Conservation (phyloP, 2,113 vertebrate species). For the Tringa solitaria region DNA sequence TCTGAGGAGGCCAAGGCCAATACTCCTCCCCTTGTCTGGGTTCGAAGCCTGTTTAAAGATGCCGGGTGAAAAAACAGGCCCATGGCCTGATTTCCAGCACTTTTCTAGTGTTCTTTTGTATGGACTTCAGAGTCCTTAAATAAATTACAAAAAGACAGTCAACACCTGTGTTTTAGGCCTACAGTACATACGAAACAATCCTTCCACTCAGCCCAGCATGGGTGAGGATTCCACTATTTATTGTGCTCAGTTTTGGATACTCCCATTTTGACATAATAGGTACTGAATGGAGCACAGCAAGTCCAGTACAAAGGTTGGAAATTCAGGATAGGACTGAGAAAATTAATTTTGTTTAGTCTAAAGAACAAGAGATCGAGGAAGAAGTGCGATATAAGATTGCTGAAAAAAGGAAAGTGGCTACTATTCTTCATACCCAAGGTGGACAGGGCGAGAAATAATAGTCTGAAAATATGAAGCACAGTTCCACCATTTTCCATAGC, state of each 20-base stretch:
- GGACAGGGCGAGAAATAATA: neutral
- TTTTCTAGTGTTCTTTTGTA: neutral
- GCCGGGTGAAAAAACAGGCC: neutral
- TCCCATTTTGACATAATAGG: neutral
- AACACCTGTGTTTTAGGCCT: neutral
- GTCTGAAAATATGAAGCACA: neutral
- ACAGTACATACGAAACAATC: neutral
- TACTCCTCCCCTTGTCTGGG: neutral
- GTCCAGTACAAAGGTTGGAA: neutral
- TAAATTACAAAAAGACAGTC: neutral
- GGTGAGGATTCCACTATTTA: neutral
- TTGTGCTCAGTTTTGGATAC: neutral
- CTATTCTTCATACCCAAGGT: neutral
- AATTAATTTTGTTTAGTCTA: neutral
- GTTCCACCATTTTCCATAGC: neutral
- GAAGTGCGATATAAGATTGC: neutral
- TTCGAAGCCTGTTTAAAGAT: neutral
- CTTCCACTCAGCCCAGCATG: neutral
- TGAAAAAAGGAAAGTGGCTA: neutral
- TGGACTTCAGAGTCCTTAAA: neutral
- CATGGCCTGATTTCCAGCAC: neutral
- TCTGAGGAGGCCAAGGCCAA: neutral
- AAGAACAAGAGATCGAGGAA: neutral
- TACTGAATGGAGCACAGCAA: fast-evolving
- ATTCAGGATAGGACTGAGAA: neutral